phyloP scores from a whole-genome alignment of 2,113 vertebrate genomes.

The Labeo catla region DNA sequence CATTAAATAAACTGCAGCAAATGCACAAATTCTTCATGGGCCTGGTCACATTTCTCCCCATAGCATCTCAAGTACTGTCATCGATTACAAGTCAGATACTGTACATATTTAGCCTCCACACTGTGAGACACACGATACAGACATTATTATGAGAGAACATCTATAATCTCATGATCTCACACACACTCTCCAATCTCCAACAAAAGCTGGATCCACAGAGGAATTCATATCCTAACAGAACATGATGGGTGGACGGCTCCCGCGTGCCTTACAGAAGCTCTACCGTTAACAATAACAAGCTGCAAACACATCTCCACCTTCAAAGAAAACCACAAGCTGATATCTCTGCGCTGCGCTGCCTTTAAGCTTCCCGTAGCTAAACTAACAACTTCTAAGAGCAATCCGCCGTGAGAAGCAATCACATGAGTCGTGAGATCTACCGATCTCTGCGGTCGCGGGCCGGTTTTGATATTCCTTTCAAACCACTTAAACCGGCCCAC shows the following conservation, averaged over 20 bases:
- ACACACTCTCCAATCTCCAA: background rate
- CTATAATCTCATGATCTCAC: background rate
- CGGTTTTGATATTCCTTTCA: background rate
- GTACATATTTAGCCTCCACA: background rate
- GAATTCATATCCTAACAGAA: conserved; percentile 1
- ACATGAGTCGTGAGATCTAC: background rate
- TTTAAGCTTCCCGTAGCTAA: conserved; percentile 13
- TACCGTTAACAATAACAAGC: background rate
- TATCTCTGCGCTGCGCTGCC: background rate
- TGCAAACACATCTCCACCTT: conserved; percentile 34
- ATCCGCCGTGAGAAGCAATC: conserved; percentile 11
- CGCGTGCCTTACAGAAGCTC: background rate
- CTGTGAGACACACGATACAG: background rate
- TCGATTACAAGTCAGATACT: background rate
- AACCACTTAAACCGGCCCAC: conserved; percentile 26
- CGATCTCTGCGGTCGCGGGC: background rate
- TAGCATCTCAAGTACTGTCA: no score
- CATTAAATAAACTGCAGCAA: background rate
- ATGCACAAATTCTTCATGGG: background rate
- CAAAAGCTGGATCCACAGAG: background rate
- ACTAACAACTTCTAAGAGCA: conserved; percentile 19
- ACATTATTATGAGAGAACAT: background rate
- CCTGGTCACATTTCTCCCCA: background rate
- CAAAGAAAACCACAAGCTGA: conserved; percentile 11
- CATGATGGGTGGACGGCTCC: background rate